Evolutionary conservation across 1,140 invertebrate species (phyloP).

Genomic region (Charaxes varanes): DNA sequence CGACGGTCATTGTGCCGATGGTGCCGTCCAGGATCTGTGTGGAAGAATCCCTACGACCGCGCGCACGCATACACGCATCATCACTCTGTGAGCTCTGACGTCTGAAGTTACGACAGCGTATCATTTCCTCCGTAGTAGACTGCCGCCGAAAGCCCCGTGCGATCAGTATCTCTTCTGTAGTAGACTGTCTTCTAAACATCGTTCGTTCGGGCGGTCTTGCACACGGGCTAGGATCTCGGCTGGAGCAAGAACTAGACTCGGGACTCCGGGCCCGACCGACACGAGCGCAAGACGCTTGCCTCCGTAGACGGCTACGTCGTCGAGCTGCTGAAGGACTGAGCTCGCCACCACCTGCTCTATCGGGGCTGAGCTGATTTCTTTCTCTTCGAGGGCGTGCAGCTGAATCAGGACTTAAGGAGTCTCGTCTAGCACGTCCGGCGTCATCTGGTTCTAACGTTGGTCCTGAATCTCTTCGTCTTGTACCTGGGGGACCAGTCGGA

Average conservation of each 20-base stretch:
- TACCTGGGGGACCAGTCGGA: slow-evolving; percentile 81
- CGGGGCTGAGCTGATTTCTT: slow-evolving; percentile 85
- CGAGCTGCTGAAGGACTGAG: slow-evolving; percentile 80
- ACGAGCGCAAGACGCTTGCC: slow-evolving; percentile 85
- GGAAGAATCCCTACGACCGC: slow-evolving; percentile 88
- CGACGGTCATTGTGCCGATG: slow-evolving; percentile 93
- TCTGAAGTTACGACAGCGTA: slow-evolving; percentile 90
- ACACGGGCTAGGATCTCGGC: slow-evolving; percentile 82
- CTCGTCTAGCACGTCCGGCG: slow-evolving; percentile 82
- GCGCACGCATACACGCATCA: slow-evolving; percentile 81
- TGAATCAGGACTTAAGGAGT: slow-evolving; percentile 91
- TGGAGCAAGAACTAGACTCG: slow-evolving; percentile 84
- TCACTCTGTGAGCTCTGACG: slow-evolving; percentile 87
- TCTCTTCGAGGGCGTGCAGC: slow-evolving; percentile 82
- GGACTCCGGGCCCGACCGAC: slow-evolving; percentile 77
- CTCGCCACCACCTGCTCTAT: slow-evolving; percentile 81
- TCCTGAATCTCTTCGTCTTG: slow-evolving; percentile 80
- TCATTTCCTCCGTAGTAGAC: slow-evolving; percentile 94
- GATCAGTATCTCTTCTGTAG: slow-evolving; percentile 93
- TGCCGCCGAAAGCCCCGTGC: slow-evolving; percentile 91
- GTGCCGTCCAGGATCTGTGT: slow-evolving; percentile 94
- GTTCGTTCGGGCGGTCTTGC: slow-evolving; percentile 79
- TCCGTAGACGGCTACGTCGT: slow-evolving; percentile 78
- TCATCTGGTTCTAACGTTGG: slow-evolving; percentile 88
- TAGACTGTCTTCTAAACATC: slow-evolving; percentile 88